phyloP scores from a whole-genome alignment of 1,140 invertebrate genomes.

The Melipona quadrifasciata region DNA sequence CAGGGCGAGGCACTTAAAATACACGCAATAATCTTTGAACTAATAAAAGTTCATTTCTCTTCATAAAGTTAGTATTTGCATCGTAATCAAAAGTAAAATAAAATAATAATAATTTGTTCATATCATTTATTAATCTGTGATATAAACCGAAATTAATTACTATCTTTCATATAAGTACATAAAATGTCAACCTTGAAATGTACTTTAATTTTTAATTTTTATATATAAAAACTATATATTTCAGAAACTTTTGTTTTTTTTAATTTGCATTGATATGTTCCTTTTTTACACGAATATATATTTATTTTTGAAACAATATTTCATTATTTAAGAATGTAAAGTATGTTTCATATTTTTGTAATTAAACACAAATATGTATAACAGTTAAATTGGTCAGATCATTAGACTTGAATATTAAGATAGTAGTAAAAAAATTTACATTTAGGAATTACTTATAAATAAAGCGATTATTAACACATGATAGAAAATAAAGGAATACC shows the following conservation, averaged over 20 bases:
- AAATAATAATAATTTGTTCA: neutral
- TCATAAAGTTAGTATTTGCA: neutral
- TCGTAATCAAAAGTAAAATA: neutral
- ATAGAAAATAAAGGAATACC: neutral
- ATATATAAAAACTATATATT: neutral
- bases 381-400: neutral
- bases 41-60: neutral
- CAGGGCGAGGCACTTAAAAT: conserved; percentile 41
- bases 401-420: neutral
- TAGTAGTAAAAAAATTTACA: neutral
- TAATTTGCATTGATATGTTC: conserved; percentile 32
- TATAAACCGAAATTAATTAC: conserved; percentile 7
- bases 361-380: neutral
- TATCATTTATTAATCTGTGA: neutral
- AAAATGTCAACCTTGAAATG: conserved; percentile 1
- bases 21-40: neutral
- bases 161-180: neutral
- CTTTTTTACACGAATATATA: conserved; percentile 1
- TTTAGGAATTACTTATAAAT: neutral
- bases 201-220: neutral
- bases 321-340: neutral
- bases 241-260: neutral
- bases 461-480: conserved; percentile 2
- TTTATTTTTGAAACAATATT: neutral
- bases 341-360: neutral